Conservation (phyloP, 2,113 vertebrate genomes). For the Bombycilla garrulus region DNA sequence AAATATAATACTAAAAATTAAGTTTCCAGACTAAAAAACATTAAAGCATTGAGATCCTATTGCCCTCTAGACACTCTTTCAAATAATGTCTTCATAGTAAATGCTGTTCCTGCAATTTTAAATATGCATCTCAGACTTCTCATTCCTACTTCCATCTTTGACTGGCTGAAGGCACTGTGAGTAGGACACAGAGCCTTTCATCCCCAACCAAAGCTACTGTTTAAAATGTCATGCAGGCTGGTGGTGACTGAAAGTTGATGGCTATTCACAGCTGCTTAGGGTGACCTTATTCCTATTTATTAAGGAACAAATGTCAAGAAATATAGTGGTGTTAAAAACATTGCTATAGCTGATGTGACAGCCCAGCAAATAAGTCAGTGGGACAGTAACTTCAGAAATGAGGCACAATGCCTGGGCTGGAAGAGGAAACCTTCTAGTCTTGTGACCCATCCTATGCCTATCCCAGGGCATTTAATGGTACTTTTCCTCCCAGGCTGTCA, state of each 20-base stretch:
- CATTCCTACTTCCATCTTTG: not conserved
- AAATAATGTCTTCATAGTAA: not conserved
- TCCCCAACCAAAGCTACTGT: not conserved
- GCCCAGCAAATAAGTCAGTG: not conserved
- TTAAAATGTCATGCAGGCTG: not conserved
- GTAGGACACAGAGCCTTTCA: not conserved
- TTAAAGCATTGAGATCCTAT: not conserved
- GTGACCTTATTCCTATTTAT: conserved; percentile 5
- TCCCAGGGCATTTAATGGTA: not conserved
- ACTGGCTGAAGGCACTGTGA: not conserved
- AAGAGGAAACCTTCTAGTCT: not conserved
- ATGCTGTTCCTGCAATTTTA: not conserved
- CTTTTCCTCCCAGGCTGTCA: not conserved
- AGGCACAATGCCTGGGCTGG: not conserved
- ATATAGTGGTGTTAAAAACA: not conserved
- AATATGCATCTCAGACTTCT: not conserved
- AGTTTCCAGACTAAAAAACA: not conserved
- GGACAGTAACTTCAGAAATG: not conserved
- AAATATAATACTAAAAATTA: not conserved
- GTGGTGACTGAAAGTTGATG: not conserved
- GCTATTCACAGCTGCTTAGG: not conserved
- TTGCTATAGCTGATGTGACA: not conserved
- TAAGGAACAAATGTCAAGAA: conserved; percentile 2
- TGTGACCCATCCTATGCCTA: not conserved
- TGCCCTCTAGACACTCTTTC: not conserved